phyloP scores from a whole-genome alignment of 2,888 invertebrate species.

The Tholera decimalis region DNA sequence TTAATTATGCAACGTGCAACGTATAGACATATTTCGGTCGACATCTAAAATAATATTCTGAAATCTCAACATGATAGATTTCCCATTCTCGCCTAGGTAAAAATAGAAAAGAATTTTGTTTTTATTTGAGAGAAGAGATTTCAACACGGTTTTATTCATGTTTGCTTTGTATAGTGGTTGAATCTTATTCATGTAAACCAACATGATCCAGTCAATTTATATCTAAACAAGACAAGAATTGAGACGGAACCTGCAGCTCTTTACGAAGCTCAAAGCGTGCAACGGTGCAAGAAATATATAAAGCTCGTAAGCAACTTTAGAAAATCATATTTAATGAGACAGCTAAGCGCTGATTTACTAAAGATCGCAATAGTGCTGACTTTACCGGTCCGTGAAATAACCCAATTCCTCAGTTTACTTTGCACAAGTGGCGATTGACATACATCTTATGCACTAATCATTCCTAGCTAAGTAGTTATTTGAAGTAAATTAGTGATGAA shows the following conservation, averaged over 20 bases:
- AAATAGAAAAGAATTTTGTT: conserved; percentile 59
- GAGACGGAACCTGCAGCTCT: background rate
- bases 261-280: conserved; percentile 3
- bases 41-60: conserved; percentile 78
- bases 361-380: conserved; percentile 14
- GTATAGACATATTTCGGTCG: conserved; percentile 79
- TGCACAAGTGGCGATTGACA: conserved; percentile 11
- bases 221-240: conserved; percentile 3
- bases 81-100: conserved; percentile 63
- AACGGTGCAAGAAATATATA: conserved; percentile 26
- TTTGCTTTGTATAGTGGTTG: conserved; percentile 30
- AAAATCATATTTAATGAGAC: conserved; percentile 24
- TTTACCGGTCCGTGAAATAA: conserved; percentile 16
- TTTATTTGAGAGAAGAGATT: conserved; percentile 46
- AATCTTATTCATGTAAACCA: conserved; percentile 20
- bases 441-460: background rate
- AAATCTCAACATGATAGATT: conserved; percentile 72
- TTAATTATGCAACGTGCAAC: conserved; percentile 74
- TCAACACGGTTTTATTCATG: conserved; percentile 31
- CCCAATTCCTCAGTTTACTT: conserved; percentile 27
- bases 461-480: conserved; percentile 6
- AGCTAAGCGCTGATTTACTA: conserved; percentile 29
- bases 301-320: conserved; percentile 19
- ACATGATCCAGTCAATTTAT: conserved; percentile 9
- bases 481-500: conserved; percentile 17